A percentile compares a stretch with the other conserved stretches of the same genome.
These are phyloP conservation scores for Cheilinus undulatus DNA, from an alignment of 2,113 vertebrate genomes.

Conservation along the genomic window DNA sequence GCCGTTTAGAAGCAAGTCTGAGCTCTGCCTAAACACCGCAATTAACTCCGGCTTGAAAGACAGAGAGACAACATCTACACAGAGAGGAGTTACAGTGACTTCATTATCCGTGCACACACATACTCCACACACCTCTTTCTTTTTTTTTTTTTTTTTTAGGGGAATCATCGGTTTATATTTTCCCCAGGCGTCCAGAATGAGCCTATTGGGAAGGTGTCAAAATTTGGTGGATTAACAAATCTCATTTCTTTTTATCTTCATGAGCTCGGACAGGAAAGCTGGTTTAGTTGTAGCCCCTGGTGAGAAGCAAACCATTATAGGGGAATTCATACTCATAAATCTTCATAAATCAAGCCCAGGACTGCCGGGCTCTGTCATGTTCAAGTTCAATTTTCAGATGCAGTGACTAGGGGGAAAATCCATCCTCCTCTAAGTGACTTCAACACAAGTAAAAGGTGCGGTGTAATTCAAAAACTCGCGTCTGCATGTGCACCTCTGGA, in stretches of 20 bases:
- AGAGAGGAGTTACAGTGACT: conserved; percentile 52
- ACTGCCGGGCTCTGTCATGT: conserved; percentile 50
- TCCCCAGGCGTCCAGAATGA: conserved; percentile 47
- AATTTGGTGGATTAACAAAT: conserved; percentile 75
- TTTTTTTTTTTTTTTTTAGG: conserved; percentile 31
- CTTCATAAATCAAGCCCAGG: conserved; percentile 55
- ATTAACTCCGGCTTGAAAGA: conserved; percentile 75
- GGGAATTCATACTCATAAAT: conserved; percentile 66
- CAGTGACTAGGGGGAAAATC: conserved; percentile 42
- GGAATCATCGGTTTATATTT: conserved; percentile 51
- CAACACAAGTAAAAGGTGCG: conserved; percentile 42
- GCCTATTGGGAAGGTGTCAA: conserved; percentile 56
- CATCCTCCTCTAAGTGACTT: conserved; percentile 24
- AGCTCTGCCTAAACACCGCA: conserved; percentile 78
- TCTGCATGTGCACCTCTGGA: conserved; percentile 40
- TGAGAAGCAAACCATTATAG: conserved; percentile 59
- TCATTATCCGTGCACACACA: conserved; percentile 63
- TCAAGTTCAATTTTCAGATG: conserved; percentile 66
- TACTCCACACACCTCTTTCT: conserved; percentile 35
- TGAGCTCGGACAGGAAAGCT: conserved; percentile 49
- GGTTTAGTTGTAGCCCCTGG: conserved; percentile 64
- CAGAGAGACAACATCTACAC: conserved; percentile 71
- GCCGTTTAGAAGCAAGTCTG: conserved; percentile 68
- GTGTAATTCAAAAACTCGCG: conserved; percentile 56
- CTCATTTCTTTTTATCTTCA: conserved; percentile 76